A percentile compares a stretch with the other conserved stretches of the same genome.
Conservation (phyloP, 2,113 vertebrate genomes). For the Psephotus haematonotus region DNA sequence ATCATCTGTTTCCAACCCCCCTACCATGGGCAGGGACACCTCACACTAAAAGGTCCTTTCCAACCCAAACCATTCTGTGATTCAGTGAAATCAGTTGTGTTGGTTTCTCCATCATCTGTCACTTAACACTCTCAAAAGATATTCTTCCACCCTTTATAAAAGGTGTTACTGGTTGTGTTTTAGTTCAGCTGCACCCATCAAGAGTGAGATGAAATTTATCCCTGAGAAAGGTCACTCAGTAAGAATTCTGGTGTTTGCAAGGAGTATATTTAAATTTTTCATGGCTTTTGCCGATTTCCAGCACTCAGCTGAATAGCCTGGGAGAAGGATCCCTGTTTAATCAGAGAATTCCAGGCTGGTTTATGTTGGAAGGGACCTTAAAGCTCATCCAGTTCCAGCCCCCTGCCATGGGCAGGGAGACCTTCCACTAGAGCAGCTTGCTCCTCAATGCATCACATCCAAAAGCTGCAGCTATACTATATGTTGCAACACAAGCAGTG, state of each 20-base stretch:
- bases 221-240: no score
- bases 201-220: background rate
- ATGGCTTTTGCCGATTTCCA: background rate
- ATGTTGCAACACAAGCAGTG: fast-evolving
- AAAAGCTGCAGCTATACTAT: fast-evolving
- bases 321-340: background rate
- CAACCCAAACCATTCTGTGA: background rate
- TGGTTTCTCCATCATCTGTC: background rate
- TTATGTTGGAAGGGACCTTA: background rate
- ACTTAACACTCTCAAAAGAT: no score
- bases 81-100: background rate
- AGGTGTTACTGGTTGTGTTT: fast-evolving
- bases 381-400: background rate
- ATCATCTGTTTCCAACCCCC: no score
- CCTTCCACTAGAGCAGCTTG: background rate
- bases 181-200: background rate
- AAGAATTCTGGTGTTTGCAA: background rate
- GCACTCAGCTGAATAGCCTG: background rate
- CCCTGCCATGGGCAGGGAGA: background rate
- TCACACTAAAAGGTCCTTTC: background rate
- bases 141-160: background rate
- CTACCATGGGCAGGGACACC: no score
- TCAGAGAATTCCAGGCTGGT: background rate
- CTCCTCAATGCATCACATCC: background rate
- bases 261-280: fast-evolving